Percentiles rank a stretch among this genome's conserved stretches.
phyloP scores from a whole-genome alignment of 2,113 vertebrate species.

The Corythaixoides concolor region DNA sequence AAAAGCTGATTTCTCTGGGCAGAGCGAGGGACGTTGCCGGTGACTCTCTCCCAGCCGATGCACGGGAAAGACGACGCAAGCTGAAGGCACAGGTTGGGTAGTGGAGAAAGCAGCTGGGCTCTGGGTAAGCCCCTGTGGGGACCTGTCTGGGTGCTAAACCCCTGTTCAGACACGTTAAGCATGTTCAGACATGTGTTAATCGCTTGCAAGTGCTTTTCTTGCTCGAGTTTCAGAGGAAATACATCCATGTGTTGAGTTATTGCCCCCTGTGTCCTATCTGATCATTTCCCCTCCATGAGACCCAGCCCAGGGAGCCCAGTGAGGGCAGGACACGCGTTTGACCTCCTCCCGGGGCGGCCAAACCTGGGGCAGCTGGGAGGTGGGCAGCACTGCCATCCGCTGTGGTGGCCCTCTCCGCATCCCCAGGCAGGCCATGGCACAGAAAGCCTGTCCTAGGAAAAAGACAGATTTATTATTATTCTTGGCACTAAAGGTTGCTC shows the following conservation, averaged over 20 bases:
- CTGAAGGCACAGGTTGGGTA: neutral
- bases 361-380: rapidly evolving
- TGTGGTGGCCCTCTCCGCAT: neutral
- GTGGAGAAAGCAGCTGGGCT: neutral
- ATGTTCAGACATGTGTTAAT: rapidly evolving
- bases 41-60: neutral
- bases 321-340: rapidly evolving
- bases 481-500: neutral
- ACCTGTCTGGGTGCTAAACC: neutral
- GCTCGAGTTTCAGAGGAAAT: neutral
- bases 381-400: rapidly evolving
- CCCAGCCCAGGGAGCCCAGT: rapidly evolving
- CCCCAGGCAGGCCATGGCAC: rapidly evolving
- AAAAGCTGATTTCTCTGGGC: neutral
- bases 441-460: neutral
- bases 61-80: neutral
- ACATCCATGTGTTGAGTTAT: rapidly evolving
- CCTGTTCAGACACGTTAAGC: rapidly evolving
- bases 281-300: neutral
- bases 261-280: neutral
- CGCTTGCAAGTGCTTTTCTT: neutral
- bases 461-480: neutral
- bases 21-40: rapidly evolving
- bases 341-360: neutral
- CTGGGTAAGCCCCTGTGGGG: neutral